Conservation (phyloP, 1,140 invertebrate species). For the Drosophila sproati region DNA sequence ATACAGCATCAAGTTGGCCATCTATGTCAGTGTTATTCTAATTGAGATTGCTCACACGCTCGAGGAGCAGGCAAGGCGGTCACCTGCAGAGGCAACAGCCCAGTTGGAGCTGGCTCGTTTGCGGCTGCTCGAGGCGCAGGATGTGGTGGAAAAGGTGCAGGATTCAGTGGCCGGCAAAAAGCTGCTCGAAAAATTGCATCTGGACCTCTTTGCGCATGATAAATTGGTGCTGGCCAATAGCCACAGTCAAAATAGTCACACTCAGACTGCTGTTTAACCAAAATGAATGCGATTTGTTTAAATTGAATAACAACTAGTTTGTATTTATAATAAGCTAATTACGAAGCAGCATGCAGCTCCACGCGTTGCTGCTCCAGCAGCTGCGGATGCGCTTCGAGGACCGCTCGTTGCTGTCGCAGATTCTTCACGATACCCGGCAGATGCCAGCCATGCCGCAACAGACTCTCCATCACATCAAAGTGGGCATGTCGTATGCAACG, state of each 20-base stretch:
- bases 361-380: constrained; percentile 84
- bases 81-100: constrained; percentile 47
- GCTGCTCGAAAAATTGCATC: constrained; percentile 61
- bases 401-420: constrained; percentile 86
- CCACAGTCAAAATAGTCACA: constrained; percentile 29
- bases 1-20: constrained; percentile 87
- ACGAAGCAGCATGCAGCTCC: constrained; percentile 49
- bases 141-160: constrained; percentile 68
- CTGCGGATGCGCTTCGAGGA: constrained; percentile 86
- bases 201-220: constrained; percentile 61
- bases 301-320: constrained; percentile 12
- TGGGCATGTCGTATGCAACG: constrained; percentile 93
- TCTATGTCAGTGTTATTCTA: constrained; percentile 90
- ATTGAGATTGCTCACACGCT: constrained; percentile 88
- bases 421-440: constrained; percentile 90
- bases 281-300: neutral
- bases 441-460: constrained; percentile 94
- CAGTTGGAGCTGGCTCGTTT: constrained; percentile 37
- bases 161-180: constrained; percentile 76
- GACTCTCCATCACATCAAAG: constrained; percentile 91
- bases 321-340: neutral
- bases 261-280: neutral
- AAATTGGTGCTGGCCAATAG: constrained; percentile 42
- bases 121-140: constrained; percentile 62
- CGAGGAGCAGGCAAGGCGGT: constrained; percentile 85